Conservation (phyloP, 2,797 vertebrate genomes). For the Labroides dimidiatus region DNA sequence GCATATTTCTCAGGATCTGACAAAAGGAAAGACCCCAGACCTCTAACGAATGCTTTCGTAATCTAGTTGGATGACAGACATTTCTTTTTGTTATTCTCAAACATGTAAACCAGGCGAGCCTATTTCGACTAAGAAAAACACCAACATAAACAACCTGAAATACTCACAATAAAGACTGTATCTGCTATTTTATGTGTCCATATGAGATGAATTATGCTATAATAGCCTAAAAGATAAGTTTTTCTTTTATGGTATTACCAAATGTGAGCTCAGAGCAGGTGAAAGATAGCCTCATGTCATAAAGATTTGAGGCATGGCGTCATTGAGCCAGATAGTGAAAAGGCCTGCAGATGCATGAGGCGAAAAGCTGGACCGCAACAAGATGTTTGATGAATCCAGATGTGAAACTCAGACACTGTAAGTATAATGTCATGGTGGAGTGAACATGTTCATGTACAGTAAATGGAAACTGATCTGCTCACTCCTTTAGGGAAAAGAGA, state of each 20-base stretch:
- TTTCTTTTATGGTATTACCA: conserved; percentile 51
- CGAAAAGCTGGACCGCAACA: conserved; percentile 41
- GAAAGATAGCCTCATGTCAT: conserved; percentile 47
- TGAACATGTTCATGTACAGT: conserved; percentile 1
- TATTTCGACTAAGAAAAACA: conserved; percentile 54
- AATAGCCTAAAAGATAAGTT: conserved; percentile 24
- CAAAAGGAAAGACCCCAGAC: not conserved
- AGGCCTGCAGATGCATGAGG: conserved; percentile 33
- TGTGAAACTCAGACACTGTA: conserved; percentile 40
- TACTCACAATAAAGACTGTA: conserved; percentile 52
- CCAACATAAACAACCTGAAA: conserved; percentile 60
- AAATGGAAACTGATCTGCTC: not conserved
- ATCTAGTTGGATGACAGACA: no score
- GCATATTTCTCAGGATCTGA: conserved; percentile 9
- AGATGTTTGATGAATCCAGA: conserved; percentile 55
- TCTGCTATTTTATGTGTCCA: conserved; percentile 41
- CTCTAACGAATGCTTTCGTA: not conserved
- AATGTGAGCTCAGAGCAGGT: conserved; percentile 50
- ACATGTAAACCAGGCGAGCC: conserved; percentile 77
- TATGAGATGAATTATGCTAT: conserved; percentile 53
- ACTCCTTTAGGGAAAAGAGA: not conserved
- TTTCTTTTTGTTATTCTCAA: conserved; percentile 51
- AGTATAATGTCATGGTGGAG: conserved; percentile 5
- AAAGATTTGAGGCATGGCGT: conserved; percentile 48
- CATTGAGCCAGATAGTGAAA: conserved; percentile 40